These are phyloP conservation scores for Drosophila buzzatii DNA, from an alignment of 2,888 invertebrate species.

Conservation along the genomic window DNA sequence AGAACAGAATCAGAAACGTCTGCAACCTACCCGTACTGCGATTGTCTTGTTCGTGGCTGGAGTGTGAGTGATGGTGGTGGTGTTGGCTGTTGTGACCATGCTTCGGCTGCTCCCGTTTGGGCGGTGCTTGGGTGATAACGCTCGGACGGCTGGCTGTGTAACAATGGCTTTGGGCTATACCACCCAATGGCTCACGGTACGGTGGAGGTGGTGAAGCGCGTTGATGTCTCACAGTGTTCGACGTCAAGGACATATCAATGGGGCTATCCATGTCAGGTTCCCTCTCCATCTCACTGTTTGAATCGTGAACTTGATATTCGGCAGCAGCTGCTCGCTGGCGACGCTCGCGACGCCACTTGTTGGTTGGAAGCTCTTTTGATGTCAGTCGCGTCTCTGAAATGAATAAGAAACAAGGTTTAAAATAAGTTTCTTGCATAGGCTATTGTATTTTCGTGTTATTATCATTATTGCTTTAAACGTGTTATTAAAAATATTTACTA, in stretches of 20 bases:
- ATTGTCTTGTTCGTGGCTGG: slow-evolving; percentile 82
- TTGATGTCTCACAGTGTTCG: slow-evolving; percentile 80
- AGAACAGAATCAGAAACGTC: neutral
- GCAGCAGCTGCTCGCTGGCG: slow-evolving; percentile 86
- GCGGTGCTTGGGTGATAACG: slow-evolving; percentile 88
- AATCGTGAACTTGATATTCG: slow-evolving; percentile 80
- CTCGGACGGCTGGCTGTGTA: slow-evolving; percentile 86
- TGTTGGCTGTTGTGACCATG: slow-evolving; percentile 46
- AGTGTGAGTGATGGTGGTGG: slow-evolving; percentile 34
- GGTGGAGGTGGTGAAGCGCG: slow-evolving; percentile 84
- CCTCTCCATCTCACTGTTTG: slow-evolving; percentile 38
- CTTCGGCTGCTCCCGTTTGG: slow-evolving; percentile 82
- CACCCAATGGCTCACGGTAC: slow-evolving; percentile 84
- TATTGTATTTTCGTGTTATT: slow-evolving; percentile 4
- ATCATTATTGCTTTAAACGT: neutral
- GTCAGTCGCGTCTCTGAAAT: slow-evolving; percentile 84
- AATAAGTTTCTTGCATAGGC: slow-evolving; percentile 31
- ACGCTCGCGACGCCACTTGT: slow-evolving; percentile 91
- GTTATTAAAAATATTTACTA: slow-evolving; percentile 2
- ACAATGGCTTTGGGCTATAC: slow-evolving; percentile 68
- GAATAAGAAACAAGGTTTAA: slow-evolving; percentile 43
- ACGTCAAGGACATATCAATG: slow-evolving; percentile 85
- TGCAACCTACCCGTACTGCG: slow-evolving; percentile 76
- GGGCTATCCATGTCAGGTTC: slow-evolving; percentile 81
- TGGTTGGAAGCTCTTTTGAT: slow-evolving; percentile 88